phyloP scores from a whole-genome alignment of 2,888 invertebrate species.

The Lypha dubia region DNA sequence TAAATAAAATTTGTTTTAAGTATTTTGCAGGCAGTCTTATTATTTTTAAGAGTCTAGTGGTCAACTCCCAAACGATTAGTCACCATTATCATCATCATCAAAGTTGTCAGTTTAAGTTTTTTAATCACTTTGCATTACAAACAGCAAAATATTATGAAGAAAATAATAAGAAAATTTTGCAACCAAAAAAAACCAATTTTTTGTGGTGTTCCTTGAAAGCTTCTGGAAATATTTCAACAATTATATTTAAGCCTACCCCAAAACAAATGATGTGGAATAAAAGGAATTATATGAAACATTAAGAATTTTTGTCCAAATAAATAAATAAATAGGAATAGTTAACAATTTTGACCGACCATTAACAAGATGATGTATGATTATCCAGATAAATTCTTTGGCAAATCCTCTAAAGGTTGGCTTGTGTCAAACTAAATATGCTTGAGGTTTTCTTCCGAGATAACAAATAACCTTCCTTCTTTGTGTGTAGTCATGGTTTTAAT shows the following conservation, averaged over 20 bases:
- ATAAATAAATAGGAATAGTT: background rate
- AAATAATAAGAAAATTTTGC: background rate
- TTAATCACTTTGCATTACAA: too few relatives aligned
- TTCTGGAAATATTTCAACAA: background rate
- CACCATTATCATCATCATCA: too few relatives aligned
- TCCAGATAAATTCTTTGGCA: conserved; percentile 40
- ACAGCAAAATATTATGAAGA: background rate
- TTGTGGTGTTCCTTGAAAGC: background rate
- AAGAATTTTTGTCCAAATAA: background rate
- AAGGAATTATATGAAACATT: background rate
- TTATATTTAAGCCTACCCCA: background rate
- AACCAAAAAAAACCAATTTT: background rate
- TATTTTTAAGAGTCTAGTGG: too few relatives aligned
- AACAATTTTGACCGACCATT: background rate
- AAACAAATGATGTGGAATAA: background rate
- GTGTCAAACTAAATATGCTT: conserved; percentile 1
- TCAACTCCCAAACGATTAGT: too few relatives aligned
- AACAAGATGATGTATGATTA: conserved; percentile 32
- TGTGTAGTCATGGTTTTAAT: background rate
- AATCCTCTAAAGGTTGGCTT: conserved; percentile 27
- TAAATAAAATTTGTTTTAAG: background rate
- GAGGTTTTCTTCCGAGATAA: background rate
- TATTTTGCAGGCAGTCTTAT: too few relatives aligned
- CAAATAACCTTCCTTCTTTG: conserved; percentile 23
- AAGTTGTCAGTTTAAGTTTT: too few relatives aligned